phyloP scores from a whole-genome alignment of 2,888 invertebrate species.

The Incurvaria masculella region DNA sequence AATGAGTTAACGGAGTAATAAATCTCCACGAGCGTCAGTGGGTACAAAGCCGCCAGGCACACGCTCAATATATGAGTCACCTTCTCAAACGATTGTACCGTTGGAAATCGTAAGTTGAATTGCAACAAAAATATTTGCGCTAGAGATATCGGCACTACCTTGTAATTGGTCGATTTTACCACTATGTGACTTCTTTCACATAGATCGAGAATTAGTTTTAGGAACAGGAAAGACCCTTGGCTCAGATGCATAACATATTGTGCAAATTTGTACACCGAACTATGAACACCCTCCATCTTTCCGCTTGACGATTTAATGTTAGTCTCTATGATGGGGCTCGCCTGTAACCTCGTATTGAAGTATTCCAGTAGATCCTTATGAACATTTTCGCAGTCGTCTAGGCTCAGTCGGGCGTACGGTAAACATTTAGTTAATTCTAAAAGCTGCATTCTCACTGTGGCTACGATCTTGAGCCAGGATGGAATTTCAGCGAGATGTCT shows the following conservation, averaged over 20 bases:
- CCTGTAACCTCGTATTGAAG: constrained; percentile 76
- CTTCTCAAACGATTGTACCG: constrained; percentile 86
- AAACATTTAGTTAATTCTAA: constrained; percentile 79
- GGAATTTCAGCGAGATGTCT: constrained; percentile 78
- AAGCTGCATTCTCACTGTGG: constrained; percentile 82
- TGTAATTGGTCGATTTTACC: constrained; percentile 90
- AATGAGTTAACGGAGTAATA: constrained; percentile 91
- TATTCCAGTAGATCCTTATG: constrained; percentile 86
- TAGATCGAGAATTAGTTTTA: constrained; percentile 87
- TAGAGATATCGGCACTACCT: constrained; percentile 83
- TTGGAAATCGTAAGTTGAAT: constrained; percentile 91
- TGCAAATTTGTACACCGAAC: constrained; percentile 75
- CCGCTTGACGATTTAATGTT: constrained; percentile 71
- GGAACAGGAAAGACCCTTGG: constrained; percentile 88
- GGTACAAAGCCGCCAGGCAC: constrained; percentile 87
- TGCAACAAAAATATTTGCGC: constrained; percentile 88
- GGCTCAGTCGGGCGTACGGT: constrained; percentile 73
- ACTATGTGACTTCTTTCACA: constrained; percentile 90
- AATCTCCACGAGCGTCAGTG: constrained; percentile 85
- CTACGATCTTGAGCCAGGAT: constrained; percentile 85
- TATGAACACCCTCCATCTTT: constrained; percentile 62
- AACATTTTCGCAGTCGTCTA: constrained; percentile 77
- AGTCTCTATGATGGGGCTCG: constrained; percentile 78
- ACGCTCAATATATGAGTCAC: constrained; percentile 86
- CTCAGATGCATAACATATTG: constrained; percentile 80